Base-by-base conservation (phyloP, 2,113 vertebrate species). In the Smithornis capensis region DNA sequence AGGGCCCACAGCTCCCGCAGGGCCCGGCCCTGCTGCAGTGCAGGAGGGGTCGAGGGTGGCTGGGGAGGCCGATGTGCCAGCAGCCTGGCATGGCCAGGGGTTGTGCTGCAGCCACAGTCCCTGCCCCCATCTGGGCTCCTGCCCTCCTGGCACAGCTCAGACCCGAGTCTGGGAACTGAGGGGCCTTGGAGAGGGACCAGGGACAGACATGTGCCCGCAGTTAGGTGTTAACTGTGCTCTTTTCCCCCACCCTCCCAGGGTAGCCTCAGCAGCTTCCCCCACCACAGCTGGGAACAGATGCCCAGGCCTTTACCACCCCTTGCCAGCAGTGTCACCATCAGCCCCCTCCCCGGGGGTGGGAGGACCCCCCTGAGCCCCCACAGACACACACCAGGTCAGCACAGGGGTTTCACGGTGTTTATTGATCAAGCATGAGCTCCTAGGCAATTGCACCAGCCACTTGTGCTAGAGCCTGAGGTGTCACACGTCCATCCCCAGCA, bases 391-490 rank as follows among this genome's bases (percentile, higher is more conserved):
- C 21, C 12, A 28, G 6, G 14, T 50, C n/a, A 90, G 60, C 90
- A 52, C 24, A 42, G 90, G 96, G 93, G 85, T 93, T 97, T 96
- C 90, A 96, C 70, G 88, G 92, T 95, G 95, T 97, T 97, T 97
- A 97, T 97, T 97, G 80, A 96, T 95, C 95, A 96, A 95, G 92
- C 94, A 94, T 90, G 90, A 96, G 95, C 93, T 96, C 94, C 93
- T 90, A 96, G 90, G 90, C 93, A 96, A 79, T 80, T 92, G 94
- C 96, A 95, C 93, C 92, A 96, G 93, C 83, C 85, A 92, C 75
- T 95, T 92, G 95, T 95, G 94, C 95, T 91, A 86, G 90, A 96
- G 92, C 95, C 95, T 96, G 91, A 96, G 83, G 96, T 95, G 96
- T 97, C 95, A 95, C 94, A 95, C 19, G 4, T 96, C 94, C 96